Conservation (phyloP, 2,888 invertebrate species). For the Dermolepida albohirtum region DNA sequence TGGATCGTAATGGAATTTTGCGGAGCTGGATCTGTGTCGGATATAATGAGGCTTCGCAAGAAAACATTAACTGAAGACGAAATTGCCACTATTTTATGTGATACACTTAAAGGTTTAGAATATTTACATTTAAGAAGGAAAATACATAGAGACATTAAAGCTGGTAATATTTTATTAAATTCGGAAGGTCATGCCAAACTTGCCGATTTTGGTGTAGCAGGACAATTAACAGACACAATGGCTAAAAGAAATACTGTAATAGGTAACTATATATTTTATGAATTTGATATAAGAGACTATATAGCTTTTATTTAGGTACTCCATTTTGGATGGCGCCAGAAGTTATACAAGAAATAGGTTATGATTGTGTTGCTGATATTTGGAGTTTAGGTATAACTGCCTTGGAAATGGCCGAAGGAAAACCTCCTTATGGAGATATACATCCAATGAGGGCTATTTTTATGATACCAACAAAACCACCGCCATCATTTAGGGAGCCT, state of each 20-base stretch:
- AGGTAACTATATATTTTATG: constrained; percentile 50
- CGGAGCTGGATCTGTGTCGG: constrained; percentile 98
- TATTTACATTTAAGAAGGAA: constrained; percentile 96
- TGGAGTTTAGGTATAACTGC: constrained; percentile 99
- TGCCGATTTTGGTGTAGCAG: constrained; percentile 96
- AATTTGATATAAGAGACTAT: constrained; percentile 9
- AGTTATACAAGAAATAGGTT: constrained; percentile 98
- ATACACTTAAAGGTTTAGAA: constrained; percentile 95
- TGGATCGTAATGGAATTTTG: constrained; percentile 99
- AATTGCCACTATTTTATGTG: constrained; percentile 95
- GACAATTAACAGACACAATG: constrained; percentile 85
- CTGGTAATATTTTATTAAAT: constrained; percentile 97
- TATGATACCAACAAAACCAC: constrained; percentile 99
- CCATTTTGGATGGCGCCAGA: constrained; percentile 99
- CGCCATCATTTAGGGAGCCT: constrained; percentile 96
- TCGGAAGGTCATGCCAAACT: constrained; percentile 98
- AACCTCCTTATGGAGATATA: constrained; percentile 97
- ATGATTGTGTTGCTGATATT: constrained; percentile 98
- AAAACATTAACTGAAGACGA: constrained; percentile 97
- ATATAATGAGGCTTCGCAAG: constrained; percentile 97
- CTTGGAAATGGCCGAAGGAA: constrained; percentile 99
- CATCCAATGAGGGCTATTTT: constrained; percentile 97
- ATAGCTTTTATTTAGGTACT: constrained; percentile 69
- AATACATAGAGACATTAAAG: constrained; percentile 97
- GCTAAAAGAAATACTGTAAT: constrained; percentile 65